Base-by-base conservation (phyloP, 1,140 invertebrate genomes). In the Tetranychus cinnabarinus region DNA sequence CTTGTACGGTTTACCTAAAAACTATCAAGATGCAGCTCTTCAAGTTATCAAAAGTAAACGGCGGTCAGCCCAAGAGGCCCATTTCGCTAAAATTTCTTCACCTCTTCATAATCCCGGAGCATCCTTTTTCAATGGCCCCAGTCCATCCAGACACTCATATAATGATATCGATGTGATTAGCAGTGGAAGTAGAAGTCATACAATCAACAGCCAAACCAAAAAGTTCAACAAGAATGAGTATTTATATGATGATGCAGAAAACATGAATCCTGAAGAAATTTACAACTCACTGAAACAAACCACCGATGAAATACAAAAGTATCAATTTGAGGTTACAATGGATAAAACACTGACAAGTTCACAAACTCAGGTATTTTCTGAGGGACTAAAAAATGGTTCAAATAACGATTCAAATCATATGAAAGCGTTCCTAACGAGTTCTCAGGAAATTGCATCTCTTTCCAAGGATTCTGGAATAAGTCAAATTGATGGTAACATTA, bases 301-400 rank as follows among this genome's bases (percentile, higher is more conserved):
- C 48, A 88, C 89, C 2, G 86, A 86, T 31, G 89, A 95, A 75
- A 95, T 96, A 71, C 85, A 88, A 68, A 88, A 84, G 73, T 87
- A 87, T 66, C 84, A 81, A 68, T 83, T 82, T 23, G 54, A 47
- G 8, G n/a, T 58, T 3, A n/a, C n/a, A 13, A 33, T 31, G 15
- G 50, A 52, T 6, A 33, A 52, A 52, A 6, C 31, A 8, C n/a
- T 52, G 15, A 23, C 50, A 2, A 52, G 50, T 31, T 52, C 50
- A 31, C 31, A n/a, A 31, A n/a, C 23, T n/a, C 50, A 52, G 23
- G 50, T 12, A 42, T 42, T 42, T 42, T 6, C 5, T 10, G 39
- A 42, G 10, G 34, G 8, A 35, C n/a, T 33, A 2, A 35, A 50
- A 52, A 35, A 39, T 35, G 48, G 3, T 2, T 48, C 15, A n/a